These are phyloP conservation scores for Ophion costatus DNA, from an alignment of 2,888 invertebrate species.

Conservation along the genomic window DNA sequence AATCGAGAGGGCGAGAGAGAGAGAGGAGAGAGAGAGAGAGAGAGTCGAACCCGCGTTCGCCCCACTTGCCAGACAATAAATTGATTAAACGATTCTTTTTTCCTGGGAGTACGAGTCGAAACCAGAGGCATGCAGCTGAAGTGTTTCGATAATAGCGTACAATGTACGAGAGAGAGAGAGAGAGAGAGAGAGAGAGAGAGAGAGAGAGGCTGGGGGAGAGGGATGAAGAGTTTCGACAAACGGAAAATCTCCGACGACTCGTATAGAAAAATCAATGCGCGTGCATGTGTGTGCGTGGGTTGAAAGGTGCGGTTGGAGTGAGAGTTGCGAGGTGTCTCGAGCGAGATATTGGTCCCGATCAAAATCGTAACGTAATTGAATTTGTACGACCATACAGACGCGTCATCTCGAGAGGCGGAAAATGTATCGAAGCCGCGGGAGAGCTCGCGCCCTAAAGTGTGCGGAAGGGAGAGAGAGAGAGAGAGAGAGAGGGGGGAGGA, in stretches of 20 bases:
- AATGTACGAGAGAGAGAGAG: slow-evolving; percentile 14
- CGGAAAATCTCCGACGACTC: slow-evolving; percentile 19
- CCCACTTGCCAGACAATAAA: slow-evolving; percentile 17
- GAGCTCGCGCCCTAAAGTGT: slow-evolving; percentile 2
- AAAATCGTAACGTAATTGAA: slow-evolving; percentile 60
- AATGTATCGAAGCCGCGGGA: slow-evolving; percentile 44
- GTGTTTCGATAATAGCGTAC: slow-evolving; percentile 19
- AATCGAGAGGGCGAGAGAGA: not conserved
- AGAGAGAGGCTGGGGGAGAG: not conserved
- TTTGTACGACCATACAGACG: slow-evolving; percentile 54
- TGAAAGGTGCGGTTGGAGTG: not conserved
- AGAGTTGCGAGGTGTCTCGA: slow-evolving; percentile 42
- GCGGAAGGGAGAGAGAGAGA: not conserved
- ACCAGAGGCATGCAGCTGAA: slow-evolving; percentile 7
- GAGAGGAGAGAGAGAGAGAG: too few species aligned
- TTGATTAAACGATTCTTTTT: slow-evolving; percentile 23
- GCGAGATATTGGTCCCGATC: slow-evolving; percentile 42
- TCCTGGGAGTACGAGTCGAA: slow-evolving; percentile 2
- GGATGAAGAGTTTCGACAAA: slow-evolving; percentile 12
- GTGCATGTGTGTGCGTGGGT: not conserved
- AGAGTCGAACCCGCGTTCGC: slow-evolving; percentile 5
- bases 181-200: too few species aligned
- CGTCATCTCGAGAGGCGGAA: slow-evolving; percentile 47
- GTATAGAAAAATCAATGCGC: slow-evolving; percentile 21
- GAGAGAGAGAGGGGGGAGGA: not conserved